Percentiles rank a stretch among this genome's conserved stretches.
These are phyloP conservation scores for Astyanax mexicanus DNA, from an alignment of 2,797 vertebrate species.

Conservation along the genomic window DNA sequence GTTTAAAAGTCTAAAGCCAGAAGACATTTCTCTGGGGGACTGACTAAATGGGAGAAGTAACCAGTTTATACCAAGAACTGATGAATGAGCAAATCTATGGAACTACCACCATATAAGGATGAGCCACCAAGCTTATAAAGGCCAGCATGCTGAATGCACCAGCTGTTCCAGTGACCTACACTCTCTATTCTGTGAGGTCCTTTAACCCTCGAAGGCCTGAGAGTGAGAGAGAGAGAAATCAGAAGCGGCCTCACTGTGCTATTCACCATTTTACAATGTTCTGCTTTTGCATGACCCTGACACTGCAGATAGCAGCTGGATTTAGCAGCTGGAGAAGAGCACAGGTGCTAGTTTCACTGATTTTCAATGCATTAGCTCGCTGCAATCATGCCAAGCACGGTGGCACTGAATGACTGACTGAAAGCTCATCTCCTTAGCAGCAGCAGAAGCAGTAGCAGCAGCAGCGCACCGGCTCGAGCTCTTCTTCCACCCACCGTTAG, in stretches of 20 bases:
- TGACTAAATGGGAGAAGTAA: background rate
- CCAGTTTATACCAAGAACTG: background rate
- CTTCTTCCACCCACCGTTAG: background rate
- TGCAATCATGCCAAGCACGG: slow-evolving; percentile 22
- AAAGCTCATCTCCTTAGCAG: background rate
- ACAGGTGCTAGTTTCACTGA: background rate
- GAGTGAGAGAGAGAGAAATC: background rate
- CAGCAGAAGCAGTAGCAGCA: too few relatives aligned
- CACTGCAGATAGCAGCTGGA: background rate
- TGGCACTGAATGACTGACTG: background rate
- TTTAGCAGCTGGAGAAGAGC: background rate
- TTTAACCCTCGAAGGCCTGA: background rate
- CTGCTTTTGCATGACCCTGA: slow-evolving; percentile 28
- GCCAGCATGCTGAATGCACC: background rate
- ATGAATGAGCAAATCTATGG: background rate
- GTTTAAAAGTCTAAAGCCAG: background rate
- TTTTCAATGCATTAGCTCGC: background rate
- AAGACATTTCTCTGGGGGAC: background rate
- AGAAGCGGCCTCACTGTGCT: slow-evolving; percentile 5
- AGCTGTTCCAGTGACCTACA: slow-evolving; percentile 18
- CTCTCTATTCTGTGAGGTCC: slow-evolving; percentile 14
- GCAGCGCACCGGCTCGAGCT: background rate
- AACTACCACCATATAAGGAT: slow-evolving; percentile 11
- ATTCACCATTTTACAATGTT: slow-evolving; percentile 33
- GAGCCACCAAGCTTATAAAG: background rate